phyloP scores from a whole-genome alignment of 2,797 vertebrate species.

The Phataginus tricuspis region DNA sequence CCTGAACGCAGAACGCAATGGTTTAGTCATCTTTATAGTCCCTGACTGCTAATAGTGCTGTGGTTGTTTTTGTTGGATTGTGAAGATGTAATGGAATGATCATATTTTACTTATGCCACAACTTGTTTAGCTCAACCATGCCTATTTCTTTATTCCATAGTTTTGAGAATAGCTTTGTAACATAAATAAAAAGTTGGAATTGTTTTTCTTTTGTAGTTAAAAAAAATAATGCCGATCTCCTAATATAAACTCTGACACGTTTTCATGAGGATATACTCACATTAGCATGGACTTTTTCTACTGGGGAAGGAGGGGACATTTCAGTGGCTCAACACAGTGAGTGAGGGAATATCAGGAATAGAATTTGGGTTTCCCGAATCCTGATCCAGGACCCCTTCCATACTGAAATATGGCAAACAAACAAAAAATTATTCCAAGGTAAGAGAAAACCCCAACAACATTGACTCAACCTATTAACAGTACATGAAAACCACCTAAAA shows the following conservation, averaged over 20 bases:
- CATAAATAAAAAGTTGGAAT: not conserved
- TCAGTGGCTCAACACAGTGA: not conserved
- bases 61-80: not conserved
- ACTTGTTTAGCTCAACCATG: not conserved
- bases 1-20: not conserved
- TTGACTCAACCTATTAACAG: not conserved
- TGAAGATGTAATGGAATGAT: not conserved
- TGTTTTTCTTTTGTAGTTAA: slow-evolving; percentile 6
- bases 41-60: not conserved
- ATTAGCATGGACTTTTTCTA: not conserved
- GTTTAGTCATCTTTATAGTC: not conserved
- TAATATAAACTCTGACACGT: not conserved
- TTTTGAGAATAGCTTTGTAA: not conserved
- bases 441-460: not conserved
- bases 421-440: not conserved
- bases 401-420: not conserved
- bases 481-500: not conserved
- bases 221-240: not conserved
- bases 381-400: not conserved
- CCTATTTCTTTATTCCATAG: not conserved
- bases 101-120: not conserved
- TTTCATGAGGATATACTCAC: not conserved
- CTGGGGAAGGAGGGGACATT: not conserved
- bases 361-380: not conserved
- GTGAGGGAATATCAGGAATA: not conserved